A percentile compares a stretch with the other conserved stretches of the same genome.
phyloP scores from a whole-genome alignment of 2,888 invertebrate species.

The Tetragonisca angustula region DNA sequence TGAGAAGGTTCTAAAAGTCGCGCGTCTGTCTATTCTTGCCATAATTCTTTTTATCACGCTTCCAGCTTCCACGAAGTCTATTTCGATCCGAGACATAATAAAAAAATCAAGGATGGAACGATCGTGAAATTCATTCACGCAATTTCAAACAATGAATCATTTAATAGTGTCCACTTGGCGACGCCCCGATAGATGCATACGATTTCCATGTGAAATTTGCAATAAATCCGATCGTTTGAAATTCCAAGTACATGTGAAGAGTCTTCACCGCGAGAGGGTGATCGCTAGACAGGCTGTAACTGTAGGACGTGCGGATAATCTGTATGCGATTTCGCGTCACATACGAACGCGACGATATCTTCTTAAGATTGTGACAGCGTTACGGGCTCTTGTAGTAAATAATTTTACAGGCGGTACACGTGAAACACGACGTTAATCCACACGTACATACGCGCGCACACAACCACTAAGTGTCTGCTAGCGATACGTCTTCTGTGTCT shows the following conservation, averaged over 20 bases:
- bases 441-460: not conserved
- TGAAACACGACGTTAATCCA: constrained; percentile 39
- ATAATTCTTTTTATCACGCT: not conserved
- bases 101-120: constrained; percentile 9
- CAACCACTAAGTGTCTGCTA: too few species aligned
- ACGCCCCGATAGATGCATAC: not conserved
- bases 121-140: constrained; percentile 18
- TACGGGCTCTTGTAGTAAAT: constrained; percentile 31
- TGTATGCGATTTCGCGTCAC: not conserved
- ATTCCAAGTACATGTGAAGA: not conserved
- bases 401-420: constrained; percentile 34
- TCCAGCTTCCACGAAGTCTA: constrained; percentile 12
- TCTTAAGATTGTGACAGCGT: constrained; percentile 9
- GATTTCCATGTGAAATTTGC: not conserved
- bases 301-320: not conserved
- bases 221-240: not conserved
- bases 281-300: not conserved
- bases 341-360: not conserved
- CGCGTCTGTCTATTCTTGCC: not conserved
- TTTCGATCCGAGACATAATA: not conserved
- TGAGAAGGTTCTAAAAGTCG: not conserved
- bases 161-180: constrained; percentile 4
- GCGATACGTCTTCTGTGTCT: constrained; percentile 20
- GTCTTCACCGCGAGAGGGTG: not conserved
- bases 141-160: constrained; percentile 1